Percentiles rank a stretch among this genome's conserved stretches.
Evolutionary conservation across 2,113 vertebrate species (phyloP).

Genomic region (Brachyhypopomus gauderio): DNA sequence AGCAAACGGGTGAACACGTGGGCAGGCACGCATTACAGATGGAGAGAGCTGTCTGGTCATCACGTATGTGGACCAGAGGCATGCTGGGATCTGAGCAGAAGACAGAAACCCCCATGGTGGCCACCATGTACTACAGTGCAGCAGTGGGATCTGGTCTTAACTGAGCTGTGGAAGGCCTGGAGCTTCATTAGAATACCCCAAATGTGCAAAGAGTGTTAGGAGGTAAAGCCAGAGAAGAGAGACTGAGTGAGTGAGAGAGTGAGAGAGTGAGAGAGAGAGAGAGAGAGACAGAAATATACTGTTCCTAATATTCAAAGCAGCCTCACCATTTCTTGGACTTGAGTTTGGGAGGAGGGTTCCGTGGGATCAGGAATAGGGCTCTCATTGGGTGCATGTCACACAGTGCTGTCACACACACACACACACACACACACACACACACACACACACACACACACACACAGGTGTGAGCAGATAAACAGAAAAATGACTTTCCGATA

Average conservation of each 20-base stretch:
- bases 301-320: constrained; percentile 26
- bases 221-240: background rate
- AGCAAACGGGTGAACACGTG: no score
- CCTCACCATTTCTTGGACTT: constrained; percentile 93
- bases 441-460: no score
- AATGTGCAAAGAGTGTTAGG: background rate
- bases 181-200: constrained; percentile 1
- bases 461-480: no score
- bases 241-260: background rate
- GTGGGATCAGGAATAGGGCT: constrained; percentile 89
- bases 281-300: background rate
- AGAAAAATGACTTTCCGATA: no score
- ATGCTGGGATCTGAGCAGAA: no score
- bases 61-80: no score
- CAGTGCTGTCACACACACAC: constrained; percentile 70
- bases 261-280: background rate
- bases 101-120: no score
- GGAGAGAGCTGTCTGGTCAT: no score
- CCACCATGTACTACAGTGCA: no score
- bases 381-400: constrained; percentile 95
- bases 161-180: constrained; percentile 2
- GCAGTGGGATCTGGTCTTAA: background rate
- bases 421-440: background rate
- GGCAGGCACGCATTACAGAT: no score
- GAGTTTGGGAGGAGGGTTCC: constrained; percentile 88